Conservation (phyloP, 2,888 invertebrate species). For the Hirtodrosophila trivittata region DNA sequence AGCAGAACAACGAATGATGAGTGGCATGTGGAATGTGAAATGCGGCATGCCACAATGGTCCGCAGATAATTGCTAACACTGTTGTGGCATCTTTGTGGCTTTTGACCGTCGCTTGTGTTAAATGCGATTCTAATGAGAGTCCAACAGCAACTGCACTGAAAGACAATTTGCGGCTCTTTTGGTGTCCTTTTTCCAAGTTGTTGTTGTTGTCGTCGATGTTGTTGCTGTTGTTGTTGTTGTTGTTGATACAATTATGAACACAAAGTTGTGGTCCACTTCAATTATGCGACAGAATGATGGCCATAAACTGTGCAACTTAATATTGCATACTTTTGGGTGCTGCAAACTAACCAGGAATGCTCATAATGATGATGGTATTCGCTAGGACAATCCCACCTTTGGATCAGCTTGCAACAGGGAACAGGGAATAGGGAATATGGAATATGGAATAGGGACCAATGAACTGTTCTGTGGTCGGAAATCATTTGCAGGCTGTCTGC, state of each 20-base stretch:
- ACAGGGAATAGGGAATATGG: no score
- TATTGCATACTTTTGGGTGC: conserved; percentile 31
- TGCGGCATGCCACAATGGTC: conserved; percentile 38
- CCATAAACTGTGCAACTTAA: conserved; percentile 1
- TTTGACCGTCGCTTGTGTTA: conserved; percentile 17
- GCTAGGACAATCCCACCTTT: no score
- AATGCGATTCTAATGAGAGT: conserved; percentile 59
- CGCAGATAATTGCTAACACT: conserved; percentile 60
- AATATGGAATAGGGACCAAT: no score
- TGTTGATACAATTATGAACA: background rate
- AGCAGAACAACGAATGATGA: conserved; percentile 42
- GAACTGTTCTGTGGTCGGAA: no score
- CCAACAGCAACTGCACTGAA: conserved; percentile 14
- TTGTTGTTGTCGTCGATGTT: background rate
- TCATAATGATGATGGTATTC: conserved; percentile 35
- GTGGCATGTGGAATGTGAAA: conserved; percentile 27
- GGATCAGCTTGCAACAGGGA: no score
- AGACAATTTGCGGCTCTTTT: conserved; percentile 39
- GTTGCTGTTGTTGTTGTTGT: background rate
- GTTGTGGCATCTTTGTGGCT: conserved; percentile 48
- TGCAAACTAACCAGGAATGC: background rate
- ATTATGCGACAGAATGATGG: background rate
- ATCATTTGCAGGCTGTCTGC: no score
- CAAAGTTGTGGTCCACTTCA: background rate
- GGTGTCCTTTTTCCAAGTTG: conserved; percentile 1